Base-by-base conservation (phyloP, 2,797 vertebrate species). In the Urophycis tenuis region DNA sequence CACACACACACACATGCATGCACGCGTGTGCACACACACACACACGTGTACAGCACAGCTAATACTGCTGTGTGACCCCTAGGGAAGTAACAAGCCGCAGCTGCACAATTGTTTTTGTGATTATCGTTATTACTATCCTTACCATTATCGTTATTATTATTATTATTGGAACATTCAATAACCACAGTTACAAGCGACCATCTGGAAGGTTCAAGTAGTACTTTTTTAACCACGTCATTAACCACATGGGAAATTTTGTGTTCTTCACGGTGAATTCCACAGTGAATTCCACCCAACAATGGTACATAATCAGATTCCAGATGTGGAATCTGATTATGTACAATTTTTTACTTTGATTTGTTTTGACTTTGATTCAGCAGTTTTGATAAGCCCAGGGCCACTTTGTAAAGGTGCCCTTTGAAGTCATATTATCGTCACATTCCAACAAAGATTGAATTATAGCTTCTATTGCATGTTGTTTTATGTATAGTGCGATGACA, bases 51-150 rank as follows among this genome's bases (percentile, higher is more conserved):
- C 81, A 74, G 77, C 75, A 70, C 6, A 0, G 25, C 35, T 79
- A 29, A 35, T 36, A 80, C 79, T 74, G 19, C 81, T 77, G 17
- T 74, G 72, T 81, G 71, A 76, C 76, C 80, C 72, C 45, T 75
- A 83, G 81, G 49, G 73, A 79, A n/a, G 36, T 64, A 49, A 8
- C 78, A 41, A 80, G 76, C 32, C 74, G 76, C 49, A 39, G 8
- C 49, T 15, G 33, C 72, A 79, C 33, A 31, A 45, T 49, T 19
- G 6, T 49, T 49, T 19, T 49, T 49, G 17, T 3, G 19, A 49
- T 49, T 49, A 49, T 49, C 17, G 11, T 36, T 36, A 36, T 36
- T 9, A 49, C 22, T 3, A 45, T 49, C 3, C n/a, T n/a, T 60
- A 41, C 2, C 12, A 60, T n/a, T 60, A 60, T n/a, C 25, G 25